Base-by-base conservation (phyloP, 2,113 vertebrate genomes). In the Malurus elegans region DNA sequence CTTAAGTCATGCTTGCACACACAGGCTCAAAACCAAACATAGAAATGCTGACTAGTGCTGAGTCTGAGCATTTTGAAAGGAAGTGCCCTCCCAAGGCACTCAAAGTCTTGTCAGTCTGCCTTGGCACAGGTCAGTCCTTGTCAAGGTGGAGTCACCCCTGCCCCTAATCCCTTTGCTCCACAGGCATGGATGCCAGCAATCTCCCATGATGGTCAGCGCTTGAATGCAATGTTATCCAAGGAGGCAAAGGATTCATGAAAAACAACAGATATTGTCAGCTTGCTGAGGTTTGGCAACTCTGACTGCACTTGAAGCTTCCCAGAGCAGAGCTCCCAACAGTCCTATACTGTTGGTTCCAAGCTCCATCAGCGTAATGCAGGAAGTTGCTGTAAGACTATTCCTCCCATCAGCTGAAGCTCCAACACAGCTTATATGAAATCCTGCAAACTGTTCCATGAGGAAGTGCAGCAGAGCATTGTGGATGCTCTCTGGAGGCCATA, bases 181-280 rank as follows among this genome's bases (percentile, higher is more conserved):
- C 0, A 21, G 26, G 12, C 13, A 29, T 5, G 23, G 42, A 38
- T 12, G 16, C 15, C 44, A 65, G 12, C 1, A 0, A 5, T 54
- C 19, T 51, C 12, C 38, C 29, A 7, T 26, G 23, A 14, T 61
- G 45, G 16, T 26, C 45, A 51, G 45, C 25, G 16, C 36, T 32
- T 1, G 4, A 76, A 50, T 16, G 5, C 13, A 57, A 3, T 9
- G 6, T 28, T 45, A 23, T 44, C 28, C 21, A 34, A 61, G 81
- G 28, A 83, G 29, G 8, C 0, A 6, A 87, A 65, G 21, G 11
- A 45, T 75, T 90, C 4, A 6, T 25, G 21, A 64, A 70, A 57
- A 78, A 6, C 28, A 64, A 5, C 12, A 70, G 9, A 48, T 44
- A 29, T 5, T 75, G 12, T 21, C 67, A 73, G 25, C 18, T 86